Conservation (phyloP, 2,113 vertebrate genomes). For the Chionodraco myersi region DNA sequence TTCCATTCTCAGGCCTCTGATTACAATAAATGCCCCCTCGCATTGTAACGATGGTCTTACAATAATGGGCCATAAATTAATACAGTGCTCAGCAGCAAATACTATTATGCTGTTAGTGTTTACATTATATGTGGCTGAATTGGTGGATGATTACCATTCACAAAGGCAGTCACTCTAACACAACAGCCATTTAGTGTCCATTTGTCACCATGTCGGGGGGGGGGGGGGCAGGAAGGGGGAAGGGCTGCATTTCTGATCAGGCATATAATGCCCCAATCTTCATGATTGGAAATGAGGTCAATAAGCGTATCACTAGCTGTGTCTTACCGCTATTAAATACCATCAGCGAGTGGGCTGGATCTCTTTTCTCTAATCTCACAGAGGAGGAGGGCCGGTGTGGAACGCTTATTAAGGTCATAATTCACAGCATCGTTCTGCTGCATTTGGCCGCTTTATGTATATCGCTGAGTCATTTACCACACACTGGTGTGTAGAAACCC, state of each 20-base stretch:
- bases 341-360: conserved; percentile 26
- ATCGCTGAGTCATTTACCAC: conserved; percentile 67
- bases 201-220: conserved; percentile 44
- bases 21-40: conserved; percentile 73
- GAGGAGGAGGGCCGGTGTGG: conserved; percentile 67
- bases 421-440: conserved; percentile 73
- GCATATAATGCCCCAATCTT: conserved; percentile 55
- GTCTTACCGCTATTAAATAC: conserved; percentile 42
- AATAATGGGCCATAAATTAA: conserved; percentile 85
- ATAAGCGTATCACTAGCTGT: conserved; percentile 55
- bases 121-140: conserved; percentile 71
- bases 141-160: conserved; percentile 75
- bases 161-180: conserved; percentile 71
- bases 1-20: conserved; percentile 69
- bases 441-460: conserved; percentile 73
- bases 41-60: conserved; percentile 72
- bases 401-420: conserved; percentile 82
- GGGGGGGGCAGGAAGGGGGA: not conserved
- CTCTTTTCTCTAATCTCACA: conserved; percentile 59
- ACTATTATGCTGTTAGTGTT: conserved; percentile 74
- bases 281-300: conserved; percentile 52
- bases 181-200: conserved; percentile 72
- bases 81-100: conserved; percentile 80
- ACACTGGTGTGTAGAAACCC: conserved; percentile 21
- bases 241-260: conserved; percentile 59